Evolutionary conservation across 2,888 invertebrate species (phyloP), one percentile per base, ranked within the genome.

Genomic region (Cephus spinipes): DNA sequence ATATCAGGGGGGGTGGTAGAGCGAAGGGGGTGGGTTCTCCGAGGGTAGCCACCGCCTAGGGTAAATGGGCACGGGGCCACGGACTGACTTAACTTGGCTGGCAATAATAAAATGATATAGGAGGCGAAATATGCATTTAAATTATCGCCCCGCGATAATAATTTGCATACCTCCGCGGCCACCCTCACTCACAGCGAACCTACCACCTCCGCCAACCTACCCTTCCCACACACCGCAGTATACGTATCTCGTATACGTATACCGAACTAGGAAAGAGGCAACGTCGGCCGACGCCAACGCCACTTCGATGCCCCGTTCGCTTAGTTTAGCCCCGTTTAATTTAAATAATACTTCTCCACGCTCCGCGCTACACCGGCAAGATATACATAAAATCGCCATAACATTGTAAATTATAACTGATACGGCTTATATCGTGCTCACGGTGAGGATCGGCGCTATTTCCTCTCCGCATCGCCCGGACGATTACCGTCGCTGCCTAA

Each of bases 81-180:
- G 85, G 84, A 86, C 88, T 86, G 87, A 89, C 89, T 89, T 88
- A 89, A 89, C 88, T 89, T 89, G 88, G 85, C 89, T 87, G 89
- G 91, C 91, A 91, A 91, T 91, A 91, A 91, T 89, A 91, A 91
- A 91, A 91, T 91, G 91, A 91, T 91, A 91, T 91, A 91, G 91
- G 90, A 90, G 91, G 90, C 90, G 87, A 91, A 91, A 91, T 91
- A 91, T 91, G 90, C 91, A 91, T 91, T 91, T 91, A 91, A 91
- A 91, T 91, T 91, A 91, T 91, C 91, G 90, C 90, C 88, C 89
- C 87, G 90, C 90, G 91, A 91, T 91, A 91, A 91, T 91, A 91
- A 91, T 91, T 91, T 91, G 90, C 91, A 91, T 91, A 90, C 88
- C 88, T 82, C 90, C 89, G 87, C 85, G 87, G 84, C 87, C 84